phyloP scores from a whole-genome alignment of 2,797 vertebrate species.

The Falco cherrug region DNA sequence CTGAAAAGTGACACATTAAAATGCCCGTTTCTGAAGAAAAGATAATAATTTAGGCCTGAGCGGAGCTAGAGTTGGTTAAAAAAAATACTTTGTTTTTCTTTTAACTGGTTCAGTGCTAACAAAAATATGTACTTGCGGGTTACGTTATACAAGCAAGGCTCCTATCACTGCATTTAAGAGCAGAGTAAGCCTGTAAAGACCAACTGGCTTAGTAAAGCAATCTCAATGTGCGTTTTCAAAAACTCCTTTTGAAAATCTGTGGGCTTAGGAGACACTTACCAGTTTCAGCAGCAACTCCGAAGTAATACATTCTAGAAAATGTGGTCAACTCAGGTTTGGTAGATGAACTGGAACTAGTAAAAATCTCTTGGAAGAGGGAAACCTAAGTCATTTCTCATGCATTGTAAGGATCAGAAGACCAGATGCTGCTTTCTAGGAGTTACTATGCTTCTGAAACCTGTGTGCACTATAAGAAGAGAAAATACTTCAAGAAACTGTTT shows the following conservation, averaged over 20 bases:
- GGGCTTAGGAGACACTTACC: not conserved
- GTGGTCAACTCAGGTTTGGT: not conserved
- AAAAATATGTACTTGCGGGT: not conserved
- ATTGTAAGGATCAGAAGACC: not conserved
- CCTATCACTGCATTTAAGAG: not conserved
- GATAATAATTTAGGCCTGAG: constrained; percentile 73
- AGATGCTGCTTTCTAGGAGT: not conserved
- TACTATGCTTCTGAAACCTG: accelerated
- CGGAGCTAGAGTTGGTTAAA: constrained; percentile 37
- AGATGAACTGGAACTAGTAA: not conserved
- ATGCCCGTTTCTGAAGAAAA: constrained; percentile 74
- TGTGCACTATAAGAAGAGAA: not conserved
- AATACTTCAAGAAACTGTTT: not conserved
- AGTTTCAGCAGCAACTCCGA: not conserved
- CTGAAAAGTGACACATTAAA: constrained; percentile 80
- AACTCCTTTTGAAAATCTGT: not conserved
- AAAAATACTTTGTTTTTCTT: constrained; percentile 27
- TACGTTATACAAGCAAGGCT: not conserved
- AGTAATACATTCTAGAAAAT: not conserved
- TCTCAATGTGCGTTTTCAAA: not conserved
- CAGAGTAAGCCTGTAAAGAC: not conserved
- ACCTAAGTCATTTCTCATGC: not conserved
- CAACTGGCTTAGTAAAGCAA: not conserved
- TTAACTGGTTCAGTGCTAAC: constrained; percentile 71
- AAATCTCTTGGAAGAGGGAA: not conserved